Evolutionary conservation across 1,140 invertebrate genomes (phyloP), one percentile per base, ranked within the genome.

Genomic region (Lordiphosa stackelbergi): DNA sequence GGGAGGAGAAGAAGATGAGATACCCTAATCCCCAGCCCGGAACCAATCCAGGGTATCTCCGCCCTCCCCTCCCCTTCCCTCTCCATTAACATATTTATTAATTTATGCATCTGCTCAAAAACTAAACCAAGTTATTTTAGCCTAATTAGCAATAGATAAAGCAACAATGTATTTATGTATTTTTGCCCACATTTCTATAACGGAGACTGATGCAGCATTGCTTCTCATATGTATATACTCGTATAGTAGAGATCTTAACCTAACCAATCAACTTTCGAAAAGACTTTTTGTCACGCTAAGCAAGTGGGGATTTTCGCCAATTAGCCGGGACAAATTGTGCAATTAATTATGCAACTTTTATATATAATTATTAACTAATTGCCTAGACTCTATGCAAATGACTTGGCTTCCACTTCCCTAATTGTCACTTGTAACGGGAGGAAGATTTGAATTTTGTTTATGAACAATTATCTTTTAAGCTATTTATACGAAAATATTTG

Each of bases 121-220:
- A 31, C 28, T 31, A 2, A 31, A 8, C 28, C 28, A 31, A 31
- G 6, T 31, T 31, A 31, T 62, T 68, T 16, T 66, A 65, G 57
- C 56, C 58, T 53, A 81, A 79, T 79, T 79, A 74, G 55, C 12
- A 70, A 40, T 62, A 73, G 52, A 73, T 78, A 73, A 52, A 37
- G 49, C 52, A 53, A 56, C 43, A 57, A 53, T 60, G 55, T 42
- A 49, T 72, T 61, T 66, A 72, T 61, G 28, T 31, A 31, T 31
- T 5, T 66, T 49, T 69, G 24, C 43, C 65, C 40, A 47, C 37
- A 61, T 71, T 57, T 63, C 37, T 69, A 62, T 78, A 69, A 78
- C 69, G 73, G 73, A 78, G 69, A 73, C 73, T 73, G 73, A 73
- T 66, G 73, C 55, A 53, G 22, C 53, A 55, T 42, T 57, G 53